Evolutionary conservation across 1,140 invertebrate species (phyloP), one percentile per base, ranked within the genome.

Genomic region (Achatina immaculata): DNA sequence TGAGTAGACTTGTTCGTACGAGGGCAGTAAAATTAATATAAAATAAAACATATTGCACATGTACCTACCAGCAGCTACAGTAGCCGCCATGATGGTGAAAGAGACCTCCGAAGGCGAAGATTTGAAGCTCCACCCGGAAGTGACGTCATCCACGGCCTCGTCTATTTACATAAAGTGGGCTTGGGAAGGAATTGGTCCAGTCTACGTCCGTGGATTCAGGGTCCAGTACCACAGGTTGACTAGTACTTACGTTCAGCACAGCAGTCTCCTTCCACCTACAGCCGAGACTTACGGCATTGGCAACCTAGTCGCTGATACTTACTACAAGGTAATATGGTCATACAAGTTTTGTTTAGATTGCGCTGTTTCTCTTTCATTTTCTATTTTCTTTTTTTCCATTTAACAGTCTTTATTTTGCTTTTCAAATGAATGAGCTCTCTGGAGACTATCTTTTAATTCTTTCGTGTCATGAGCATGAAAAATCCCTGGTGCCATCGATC

Each of bases 281-380:
- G 43, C 69, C 2, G 77, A 40, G 36, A 65, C 80, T 38, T 90
- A 88, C 73, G 85, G 80, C 40, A 86, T 90, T 45, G 40, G 81
- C 36, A 88, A 90, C 78, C 82, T 90, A 19, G 87, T 88, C 3
- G 86, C 87, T 3, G 87, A 90, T 72, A 90, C 89, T 19, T 87
- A 88, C 77, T 90, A 90, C 69, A 89, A 86, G 82, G 81, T 82
- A 51, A 79, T 14, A 21, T 36, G 14, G 36, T n/a, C 42, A 34
- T 21, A 11, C 34, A 34, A 16, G 31, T 11, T 14, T 68, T 68
- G 14, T 21, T 68, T 68, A 16, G 11, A 68, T 68, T 16, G 21
- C 65, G 31, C 11, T 68, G 65, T 68, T 31, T 34, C 14, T 34
- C 9, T 16, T 14, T 34, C 34, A 11, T 21, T n/a, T 21, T 68